These are phyloP conservation scores for Grapholita molesta DNA, from an alignment of 1,140 invertebrate genomes.

Conservation along the genomic window DNA sequence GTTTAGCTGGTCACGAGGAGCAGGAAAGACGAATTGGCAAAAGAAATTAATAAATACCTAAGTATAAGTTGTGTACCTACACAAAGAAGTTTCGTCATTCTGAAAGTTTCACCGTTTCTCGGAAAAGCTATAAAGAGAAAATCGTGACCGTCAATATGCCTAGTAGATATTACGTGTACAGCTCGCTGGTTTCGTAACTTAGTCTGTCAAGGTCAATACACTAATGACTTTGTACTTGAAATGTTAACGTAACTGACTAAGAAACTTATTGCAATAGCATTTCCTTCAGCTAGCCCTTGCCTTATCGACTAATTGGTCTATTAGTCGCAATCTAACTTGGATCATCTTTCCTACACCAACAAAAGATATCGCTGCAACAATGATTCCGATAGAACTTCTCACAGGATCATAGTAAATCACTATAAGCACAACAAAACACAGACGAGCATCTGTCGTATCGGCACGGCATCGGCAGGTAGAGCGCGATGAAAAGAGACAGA, in stretches of 20 bases:
- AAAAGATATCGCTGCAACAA: conserved; percentile 13
- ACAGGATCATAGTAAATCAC: conserved; percentile 33
- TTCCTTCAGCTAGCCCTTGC: conserved; percentile 1
- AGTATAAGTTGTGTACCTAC: no score
- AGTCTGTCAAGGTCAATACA: conserved; percentile 60
- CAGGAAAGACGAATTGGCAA: no score
- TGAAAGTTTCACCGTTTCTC: conserved; percentile 3
- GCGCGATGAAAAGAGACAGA: conserved; percentile 65
- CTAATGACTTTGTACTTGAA: conserved; percentile 68
- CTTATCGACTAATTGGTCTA: conserved; percentile 12
- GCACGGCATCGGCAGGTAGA: conserved; percentile 43
- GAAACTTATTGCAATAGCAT: conserved; percentile 19
- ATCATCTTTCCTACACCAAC: not conserved
- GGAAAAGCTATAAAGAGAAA: conserved; percentile 32
- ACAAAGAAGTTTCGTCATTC: not conserved
- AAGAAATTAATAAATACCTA: no score
- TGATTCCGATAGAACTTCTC: conserved; percentile 26
- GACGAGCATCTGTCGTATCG: conserved; percentile 47
- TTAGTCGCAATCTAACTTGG: not conserved
- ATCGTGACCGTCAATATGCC: conserved; percentile 56
- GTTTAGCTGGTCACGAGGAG: not conserved
- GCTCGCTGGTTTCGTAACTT: conserved; percentile 58
- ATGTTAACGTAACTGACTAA: conserved; percentile 35
- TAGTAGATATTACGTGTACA: conserved; percentile 51
- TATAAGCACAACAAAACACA: conserved; percentile 44